Base-by-base conservation (phyloP, 2,113 vertebrate genomes). In the Vombatus ursinus region DNA sequence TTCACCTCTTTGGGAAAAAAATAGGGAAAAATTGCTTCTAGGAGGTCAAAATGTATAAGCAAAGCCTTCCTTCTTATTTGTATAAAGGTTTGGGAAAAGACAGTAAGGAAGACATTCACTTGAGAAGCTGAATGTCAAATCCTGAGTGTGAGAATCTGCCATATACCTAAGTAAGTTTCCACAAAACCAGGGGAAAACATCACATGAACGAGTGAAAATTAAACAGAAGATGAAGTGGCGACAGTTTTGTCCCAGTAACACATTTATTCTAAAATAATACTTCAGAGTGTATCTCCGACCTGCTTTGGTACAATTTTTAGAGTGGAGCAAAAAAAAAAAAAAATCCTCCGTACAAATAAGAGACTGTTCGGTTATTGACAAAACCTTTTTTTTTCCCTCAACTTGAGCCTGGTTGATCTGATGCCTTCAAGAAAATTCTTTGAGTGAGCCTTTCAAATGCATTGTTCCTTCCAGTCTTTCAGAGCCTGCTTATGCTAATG, bases 391-490 rank as follows among this genome's bases (percentile, higher is more conserved):
- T 44, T 84, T 96, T 48, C 52, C 52, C 14, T 52, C 31, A 77
- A 94, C 37, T 24, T 24, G 50, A 92, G 25, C 11, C 19, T 53
- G 52, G n/a, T 5, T 44, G 0, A 44, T 61, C 8, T 84, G 53
- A 93, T 50, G 37, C n/a, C 50, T 90, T 50, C 94, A 91, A 96
- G 90, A 90, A 50, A 54, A 91, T 19, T 10, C 52, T 94, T 8
- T 52, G 89, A 96, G 51, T 54, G 8, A 50, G 77, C 90, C 49
- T 96, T 97, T 96, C 53, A 84, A 44, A 84, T 44, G n/a, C 19
- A 23, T 44, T 84, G n/a, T 22, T 84, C 50, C 51, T 91, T 90
- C 47, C 52, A 91, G 47, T 19, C 51, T 54, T 84, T 96, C 92
- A 93, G 26, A 24, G 47, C 1, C 26, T 68, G 93, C 14, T 89